Evolutionary conservation across 2,113 vertebrate genomes (phyloP).

Genomic region (Labrus mixtus): DNA sequence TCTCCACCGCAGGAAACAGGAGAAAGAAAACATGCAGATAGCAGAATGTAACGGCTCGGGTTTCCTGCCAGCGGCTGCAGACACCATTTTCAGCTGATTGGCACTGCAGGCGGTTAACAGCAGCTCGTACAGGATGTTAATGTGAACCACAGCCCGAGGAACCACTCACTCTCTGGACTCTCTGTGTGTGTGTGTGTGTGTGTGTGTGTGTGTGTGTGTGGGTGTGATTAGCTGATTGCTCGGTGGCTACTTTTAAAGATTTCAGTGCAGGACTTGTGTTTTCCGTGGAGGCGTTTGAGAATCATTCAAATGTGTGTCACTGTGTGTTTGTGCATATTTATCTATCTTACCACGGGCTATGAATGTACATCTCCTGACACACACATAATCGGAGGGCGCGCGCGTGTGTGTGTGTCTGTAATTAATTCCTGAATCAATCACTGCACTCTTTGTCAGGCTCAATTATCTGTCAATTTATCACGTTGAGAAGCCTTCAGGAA

Average conservation of each 20-base stretch:
- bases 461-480: constrained; percentile 20
- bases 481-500: neutral
- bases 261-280: constrained; percentile 15
- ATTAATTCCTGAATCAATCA: constrained; percentile 34
- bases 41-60: constrained; percentile 1
- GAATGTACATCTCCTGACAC: constrained; percentile 21
- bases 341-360: constrained; percentile 21
- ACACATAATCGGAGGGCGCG: neutral
- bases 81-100: constrained; percentile 70
- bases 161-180: constrained; percentile 15
- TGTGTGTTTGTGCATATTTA: constrained; percentile 14
- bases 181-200: neutral
- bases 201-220: constrained; percentile 20
- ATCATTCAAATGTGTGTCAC: constrained; percentile 30
- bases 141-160: constrained; percentile 54
- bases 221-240: neutral
- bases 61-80: constrained; percentile 40
- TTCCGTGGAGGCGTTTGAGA: constrained; percentile 25
- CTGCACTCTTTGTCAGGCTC: constrained; percentile 7
- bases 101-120: constrained; percentile 54
- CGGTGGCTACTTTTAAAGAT: constrained; percentile 1
- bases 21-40: constrained; percentile 29
- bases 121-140: constrained; percentile 56
- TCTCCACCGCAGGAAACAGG: constrained; percentile 44
- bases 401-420: constrained; percentile 1